Conservation (phyloP, 2,113 vertebrate species). For the Tragelaphus buxtoni region DNA sequence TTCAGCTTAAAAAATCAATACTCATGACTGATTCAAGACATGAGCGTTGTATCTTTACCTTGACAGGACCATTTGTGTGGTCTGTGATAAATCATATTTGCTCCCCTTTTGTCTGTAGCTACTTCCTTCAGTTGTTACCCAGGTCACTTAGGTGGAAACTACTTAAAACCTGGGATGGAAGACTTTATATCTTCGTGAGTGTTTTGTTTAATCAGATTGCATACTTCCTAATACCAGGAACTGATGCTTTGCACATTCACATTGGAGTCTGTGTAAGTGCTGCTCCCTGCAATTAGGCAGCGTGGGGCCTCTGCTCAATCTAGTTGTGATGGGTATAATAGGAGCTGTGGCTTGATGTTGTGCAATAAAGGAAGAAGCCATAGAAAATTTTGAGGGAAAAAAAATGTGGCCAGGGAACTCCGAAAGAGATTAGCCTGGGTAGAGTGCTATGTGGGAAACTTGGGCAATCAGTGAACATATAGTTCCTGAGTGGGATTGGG, state of each 20-base stretch:
- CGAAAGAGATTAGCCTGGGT: background rate
- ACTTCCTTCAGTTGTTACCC: background rate
- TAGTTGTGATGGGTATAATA: background rate
- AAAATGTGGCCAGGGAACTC: background rate
- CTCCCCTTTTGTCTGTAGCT: background rate
- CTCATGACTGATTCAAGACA: background rate
- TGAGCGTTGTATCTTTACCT: background rate
- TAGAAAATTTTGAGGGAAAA: background rate
- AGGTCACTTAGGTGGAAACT: background rate
- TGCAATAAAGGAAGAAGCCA: background rate
- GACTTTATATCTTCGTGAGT: background rate
- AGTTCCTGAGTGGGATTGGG: background rate
- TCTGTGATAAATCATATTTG: background rate
- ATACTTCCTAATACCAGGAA: background rate
- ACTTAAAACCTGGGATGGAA: background rate
- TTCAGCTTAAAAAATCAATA: background rate
- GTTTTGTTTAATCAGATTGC: conserved; percentile 11
- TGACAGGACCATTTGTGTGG: background rate
- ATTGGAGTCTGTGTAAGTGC: background rate
- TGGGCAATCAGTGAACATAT: background rate
- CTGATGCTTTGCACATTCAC: background rate
- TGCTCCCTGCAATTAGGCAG: background rate
- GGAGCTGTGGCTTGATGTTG: background rate
- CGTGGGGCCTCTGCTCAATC: background rate
- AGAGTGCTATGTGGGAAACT: background rate